These are phyloP conservation scores for Onychomys torridus DNA, from an alignment of 2,797 vertebrate genomes.

Conservation along the genomic window DNA sequence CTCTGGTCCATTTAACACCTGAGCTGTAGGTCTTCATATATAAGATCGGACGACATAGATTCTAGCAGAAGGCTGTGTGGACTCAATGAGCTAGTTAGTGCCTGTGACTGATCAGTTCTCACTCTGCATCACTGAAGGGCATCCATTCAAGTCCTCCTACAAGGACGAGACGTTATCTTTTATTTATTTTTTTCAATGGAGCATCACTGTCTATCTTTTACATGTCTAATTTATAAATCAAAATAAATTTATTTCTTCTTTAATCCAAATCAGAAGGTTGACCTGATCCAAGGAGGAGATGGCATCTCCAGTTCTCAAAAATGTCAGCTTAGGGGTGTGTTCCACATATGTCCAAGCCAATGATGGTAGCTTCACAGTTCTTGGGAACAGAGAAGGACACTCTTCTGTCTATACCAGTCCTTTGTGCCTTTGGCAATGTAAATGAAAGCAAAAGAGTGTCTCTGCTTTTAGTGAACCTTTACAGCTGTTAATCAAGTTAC, in stretches of 20 bases:
- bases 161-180: constrained; percentile 19
- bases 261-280: neutral
- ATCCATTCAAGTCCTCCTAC: neutral
- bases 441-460: neutral
- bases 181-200: neutral
- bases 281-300: neutral
- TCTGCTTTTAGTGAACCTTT: neutral
- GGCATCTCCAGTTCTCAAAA: neutral
- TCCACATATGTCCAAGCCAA: neutral
- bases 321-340: neutral
- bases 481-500: constrained; percentile 33
- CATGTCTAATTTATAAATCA: constrained; percentile 24
- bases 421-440: constrained; percentile 23
- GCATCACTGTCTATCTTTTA: neutral
- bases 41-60: neutral
- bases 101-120: neutral
- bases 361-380: neutral
- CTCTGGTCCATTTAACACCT: neutral
- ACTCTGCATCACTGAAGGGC: neutral
- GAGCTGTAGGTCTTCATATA: constrained; percentile 16
- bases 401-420: constrained; percentile 50
- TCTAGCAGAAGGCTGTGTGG: neutral
- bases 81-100: constrained; percentile 1
- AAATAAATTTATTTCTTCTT: constrained; percentile 51
- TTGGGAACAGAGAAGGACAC: constrained; percentile 29